Conservation (phyloP, 2,888 invertebrate genomes). For the Schrankia costaestrigalis region DNA sequence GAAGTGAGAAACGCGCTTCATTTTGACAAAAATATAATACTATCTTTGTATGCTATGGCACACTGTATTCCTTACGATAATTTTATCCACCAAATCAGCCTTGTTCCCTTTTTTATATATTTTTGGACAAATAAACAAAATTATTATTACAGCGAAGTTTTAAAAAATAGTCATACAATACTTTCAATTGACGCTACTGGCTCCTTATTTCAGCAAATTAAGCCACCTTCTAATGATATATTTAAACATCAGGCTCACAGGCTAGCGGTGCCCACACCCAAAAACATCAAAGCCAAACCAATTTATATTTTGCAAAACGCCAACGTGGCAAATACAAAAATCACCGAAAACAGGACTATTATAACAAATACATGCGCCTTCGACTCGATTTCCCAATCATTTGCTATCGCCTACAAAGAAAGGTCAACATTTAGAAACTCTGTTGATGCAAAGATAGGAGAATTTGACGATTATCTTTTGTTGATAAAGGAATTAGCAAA, state of each 20-base stretch:
- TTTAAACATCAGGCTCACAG: slow-evolving; percentile 7
- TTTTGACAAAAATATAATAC: slow-evolving; percentile 15
- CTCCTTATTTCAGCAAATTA: slow-evolving; percentile 13
- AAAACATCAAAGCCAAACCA: too few species aligned
- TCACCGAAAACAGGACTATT: too few species aligned
- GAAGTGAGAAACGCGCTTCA: slow-evolving; percentile 13
- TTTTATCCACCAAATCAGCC: slow-evolving; percentile 13
- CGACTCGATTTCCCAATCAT: too few species aligned
- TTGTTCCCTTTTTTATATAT: slow-evolving; percentile 16
- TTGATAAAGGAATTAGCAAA: too few species aligned
- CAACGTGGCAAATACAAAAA: too few species aligned
- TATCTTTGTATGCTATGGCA: slow-evolving; percentile 13
- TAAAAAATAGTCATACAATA: slow-evolving; percentile 6
- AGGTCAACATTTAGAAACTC: too few species aligned
- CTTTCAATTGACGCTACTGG: slow-evolving; percentile 17
- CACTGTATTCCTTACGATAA: slow-evolving; percentile 11
- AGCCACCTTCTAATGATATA: slow-evolving; percentile 8
- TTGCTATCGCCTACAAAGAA: too few species aligned
- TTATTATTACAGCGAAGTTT: slow-evolving; percentile 9
- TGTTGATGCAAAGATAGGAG: too few species aligned
- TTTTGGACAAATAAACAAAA: slow-evolving; percentile 16
- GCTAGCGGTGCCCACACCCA: too few species aligned
- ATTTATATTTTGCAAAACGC: too few species aligned
- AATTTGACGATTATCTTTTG: too few species aligned
- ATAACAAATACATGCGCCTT: too few species aligned